phyloP scores from a whole-genome alignment of 2,888 invertebrate genomes.

The Tetropium fuscum region DNA sequence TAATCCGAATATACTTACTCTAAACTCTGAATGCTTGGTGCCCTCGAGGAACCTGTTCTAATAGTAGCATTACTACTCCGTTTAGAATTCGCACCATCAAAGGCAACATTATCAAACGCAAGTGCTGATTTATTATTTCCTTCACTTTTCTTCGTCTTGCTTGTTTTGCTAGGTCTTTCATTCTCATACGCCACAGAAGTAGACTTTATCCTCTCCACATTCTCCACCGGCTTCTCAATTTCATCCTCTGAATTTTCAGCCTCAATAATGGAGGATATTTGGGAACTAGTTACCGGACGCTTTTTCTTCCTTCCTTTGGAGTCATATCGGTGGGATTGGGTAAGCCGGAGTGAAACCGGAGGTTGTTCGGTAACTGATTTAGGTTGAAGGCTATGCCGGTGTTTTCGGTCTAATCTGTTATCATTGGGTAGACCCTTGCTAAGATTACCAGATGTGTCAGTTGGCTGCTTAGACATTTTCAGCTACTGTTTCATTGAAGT shows the following conservation, averaged over 20 bases:
- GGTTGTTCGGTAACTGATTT: conserved; percentile 23
- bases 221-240: conserved; percentile 15
- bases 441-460: not conserved
- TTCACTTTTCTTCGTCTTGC: conserved; percentile 29
- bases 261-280: conserved; percentile 34
- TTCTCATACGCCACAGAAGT: conserved; percentile 28
- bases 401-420: conserved; percentile 2
- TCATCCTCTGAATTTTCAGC: conserved; percentile 33
- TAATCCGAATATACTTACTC: conserved; percentile 49
- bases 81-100: conserved; percentile 38
- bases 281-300: conserved; percentile 22
- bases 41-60: conserved; percentile 48
- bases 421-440: not conserved
- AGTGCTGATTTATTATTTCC: conserved; percentile 28
- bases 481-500: not conserved
- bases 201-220: conserved; percentile 16
- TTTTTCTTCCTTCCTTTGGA: conserved; percentile 37
- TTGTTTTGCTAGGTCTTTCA: conserved; percentile 26
- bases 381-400: conserved; percentile 36
- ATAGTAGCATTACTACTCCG: conserved; percentile 35
- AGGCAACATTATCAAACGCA: conserved; percentile 48
- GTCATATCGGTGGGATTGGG: conserved; percentile 43
- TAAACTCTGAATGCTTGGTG: conserved; percentile 55
- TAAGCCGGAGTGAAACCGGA: conserved; percentile 36
- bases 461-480: not conserved